Evolutionary conservation across 2,113 vertebrate species (phyloP), one percentile per base, ranked within the genome.

Genomic region (Climacteris rufus): DNA sequence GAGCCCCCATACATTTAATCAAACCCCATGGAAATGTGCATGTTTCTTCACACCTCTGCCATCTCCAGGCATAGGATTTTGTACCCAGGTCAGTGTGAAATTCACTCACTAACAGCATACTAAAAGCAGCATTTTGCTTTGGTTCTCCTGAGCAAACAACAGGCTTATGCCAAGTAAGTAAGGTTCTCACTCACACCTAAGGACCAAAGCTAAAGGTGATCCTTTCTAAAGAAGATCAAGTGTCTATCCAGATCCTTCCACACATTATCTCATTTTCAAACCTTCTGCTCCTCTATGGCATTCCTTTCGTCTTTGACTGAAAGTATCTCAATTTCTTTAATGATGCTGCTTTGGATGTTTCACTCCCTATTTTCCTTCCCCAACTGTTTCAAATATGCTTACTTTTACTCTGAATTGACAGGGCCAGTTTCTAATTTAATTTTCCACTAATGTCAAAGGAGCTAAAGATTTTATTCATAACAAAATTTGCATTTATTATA

Each of bases 141-240:
- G 11, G 18, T 40, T 80, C 57, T 82, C 50, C 35, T 35, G 21
- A 77, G 42, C 79, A 88, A 95, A 77, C 33, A 75, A 75, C 18
- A 61, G 21, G 18, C 16, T 87, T 79, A 59, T 25, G 37, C 10
- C 23, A 72, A 83, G 33, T 21, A 83, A 45, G n/a, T 53, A 74
- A 87, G 50, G 53, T 61, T 75, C 52, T 75, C 69, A 61, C 63
- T 66, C 82, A 88, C 50, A 68, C 24, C 47, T 54, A 77, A 76
- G 44, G 52, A 87, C 60, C 64, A 92, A 66, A 88, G 85, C 30
- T 77, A 93, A 88, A 80, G 33, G 63, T 63, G 52, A 71, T 64
- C 24, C 40, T 71, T 80, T 71, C 61, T 68, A 80, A 90, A 70
- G 33, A 70, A 80, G 28, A 83, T 44, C 52, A 76, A 61, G 24